A percentile compares a stretch with the other conserved stretches of the same genome.
phyloP scores from a whole-genome alignment of 2,113 vertebrate species.

The Chunga burmeisteri region DNA sequence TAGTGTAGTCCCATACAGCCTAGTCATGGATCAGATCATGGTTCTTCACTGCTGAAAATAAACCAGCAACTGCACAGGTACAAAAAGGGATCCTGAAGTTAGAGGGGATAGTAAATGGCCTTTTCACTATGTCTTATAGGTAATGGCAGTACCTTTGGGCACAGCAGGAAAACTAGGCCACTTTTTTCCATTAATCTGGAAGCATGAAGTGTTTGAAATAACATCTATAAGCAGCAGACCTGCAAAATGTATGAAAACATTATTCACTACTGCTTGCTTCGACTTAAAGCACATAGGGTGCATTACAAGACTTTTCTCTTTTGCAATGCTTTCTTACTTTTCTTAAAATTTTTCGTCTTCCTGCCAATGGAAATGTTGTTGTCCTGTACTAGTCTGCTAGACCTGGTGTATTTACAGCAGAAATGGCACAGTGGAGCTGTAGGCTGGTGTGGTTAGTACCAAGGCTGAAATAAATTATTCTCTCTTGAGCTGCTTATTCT shows the following conservation, averaged over 20 bases:
- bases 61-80: background rate
- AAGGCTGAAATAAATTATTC: constrained; percentile 9
- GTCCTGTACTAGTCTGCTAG: background rate
- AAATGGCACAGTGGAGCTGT: background rate
- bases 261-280: background rate
- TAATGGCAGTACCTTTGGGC: background rate
- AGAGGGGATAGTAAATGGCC: background rate
- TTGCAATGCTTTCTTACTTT: background rate
- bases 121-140: background rate
- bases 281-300: background rate
- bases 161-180: background rate
- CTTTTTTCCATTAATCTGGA: background rate
- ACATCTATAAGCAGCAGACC: background rate
- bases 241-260: background rate
- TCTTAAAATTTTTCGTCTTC: background rate
- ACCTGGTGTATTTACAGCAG: background rate
- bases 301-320: background rate
- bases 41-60: background rate
- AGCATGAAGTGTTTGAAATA: background rate
- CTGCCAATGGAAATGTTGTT: background rate
- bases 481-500: constrained; percentile 20
- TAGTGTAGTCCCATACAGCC: background rate
- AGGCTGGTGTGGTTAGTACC: background rate
- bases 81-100: background rate
- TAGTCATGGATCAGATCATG: background rate